Base-by-base conservation (phyloP, 2,888 invertebrate genomes). In the Cryptocheilus praepositus region DNA sequence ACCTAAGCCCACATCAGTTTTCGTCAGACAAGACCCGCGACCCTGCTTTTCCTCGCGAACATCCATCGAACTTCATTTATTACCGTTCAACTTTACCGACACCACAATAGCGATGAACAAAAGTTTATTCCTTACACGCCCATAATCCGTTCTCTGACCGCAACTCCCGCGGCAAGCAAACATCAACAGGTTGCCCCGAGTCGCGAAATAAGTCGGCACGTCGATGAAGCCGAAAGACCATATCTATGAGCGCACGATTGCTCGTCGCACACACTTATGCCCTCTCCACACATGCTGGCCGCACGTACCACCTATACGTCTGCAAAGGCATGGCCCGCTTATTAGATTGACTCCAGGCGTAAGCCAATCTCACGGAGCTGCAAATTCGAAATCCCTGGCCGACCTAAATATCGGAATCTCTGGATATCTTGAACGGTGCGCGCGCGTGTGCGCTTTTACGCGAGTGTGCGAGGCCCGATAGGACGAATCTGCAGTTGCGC, bases 151-250 rank as follows among this genome's bases (percentile, higher is more conserved):
- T 43, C 19, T 21, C 15, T 15, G 15, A 25, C 16, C 36, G 51
- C 19, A 16, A 64, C 62, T 66, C 51, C 43, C 36, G 22, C 18
- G 3, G 28, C 57, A 60, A 58, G 61, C 65, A 56, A 71, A 74
- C 80, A 81, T 82, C 81, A 82, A 82, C 81, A 82, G 81, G 81
- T 82, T 81, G 81, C 72, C 65, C 60, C 61, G 67, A 60, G 69
- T 72, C 67, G 60, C 54, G 36, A 55, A 66, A 60, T 60, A 62
- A 67, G 57, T 36, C 60, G 15, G 13, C 13, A 53, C 13, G 49
- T 63, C 49, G 59, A 53, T 60, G 53, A 25, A 55, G 44, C 22
- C 16, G 18, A 49, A 18, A 49, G 49, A 16, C 49, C 18, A 36
- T 11, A 36, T 36, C 3, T 36, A 36, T 7, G 11, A 4, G 36